Base-by-base conservation (phyloP, 2,888 invertebrate species). In the Cerastis rubricosa region DNA sequence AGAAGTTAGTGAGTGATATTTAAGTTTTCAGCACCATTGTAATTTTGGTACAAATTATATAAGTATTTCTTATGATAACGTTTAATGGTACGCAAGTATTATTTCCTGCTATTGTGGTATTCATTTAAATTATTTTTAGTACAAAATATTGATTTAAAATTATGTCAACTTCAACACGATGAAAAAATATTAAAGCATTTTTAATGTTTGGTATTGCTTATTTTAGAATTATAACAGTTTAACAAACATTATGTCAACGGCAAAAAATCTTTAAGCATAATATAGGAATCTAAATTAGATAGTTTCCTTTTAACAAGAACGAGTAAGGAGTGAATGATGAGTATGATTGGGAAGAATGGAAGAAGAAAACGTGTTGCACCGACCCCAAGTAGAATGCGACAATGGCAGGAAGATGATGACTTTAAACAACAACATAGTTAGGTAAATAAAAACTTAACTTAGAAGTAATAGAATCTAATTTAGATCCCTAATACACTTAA, bases 1-100 rank as follows among this genome's bases (percentile, higher is more conserved):
- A 25, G 12, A 66, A 70, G 40, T 43, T 14, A 40, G 17, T 71
- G 57, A 76, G 19, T 76, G 51, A 76, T 72, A 63, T 51, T 72
- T 63, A 47, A 17, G 1, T 61, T 74, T 67, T 78, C 35, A 82
- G 83, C 81, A 82, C 81, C 81, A 5, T 74, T 14, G 8, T 29
- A 45, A 49, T 61, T 25, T 69, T 65, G 12, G 25, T 78, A 49
- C 25, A 35, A 25, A 4, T 51, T 29, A 7, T 43, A n/a, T 59
- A 69, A 29, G 35, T 68, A 47, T 59, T 66, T 45, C 25, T 45
- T n/a, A 14, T 43, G 25, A 40, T 81, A 35, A 47, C 43, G 9
- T 8, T 59, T 43, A 5, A 54, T 49, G 12, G 54, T 70, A 61
- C 69, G 57, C 59, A 35, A 80, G 43, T 43, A 54, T 19, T 51